Conservation (phyloP, 1,140 invertebrate species). For the Chironomus striatipennis region DNA sequence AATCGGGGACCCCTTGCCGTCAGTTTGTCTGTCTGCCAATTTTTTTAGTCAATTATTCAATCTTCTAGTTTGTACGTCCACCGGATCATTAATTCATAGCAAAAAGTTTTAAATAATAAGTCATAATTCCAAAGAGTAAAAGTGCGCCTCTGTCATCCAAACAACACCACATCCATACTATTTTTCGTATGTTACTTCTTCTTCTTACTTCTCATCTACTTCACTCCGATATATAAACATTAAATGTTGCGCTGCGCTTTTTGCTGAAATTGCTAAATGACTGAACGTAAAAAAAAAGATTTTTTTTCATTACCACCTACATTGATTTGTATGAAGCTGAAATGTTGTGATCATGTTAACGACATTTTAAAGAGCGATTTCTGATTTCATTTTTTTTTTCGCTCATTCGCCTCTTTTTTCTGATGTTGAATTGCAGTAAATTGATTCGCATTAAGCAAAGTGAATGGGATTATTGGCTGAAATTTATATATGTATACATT, state of each 20-base stretch:
- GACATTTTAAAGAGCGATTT: slow-evolving; percentile 17
- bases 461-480: neutral
- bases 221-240: neutral
- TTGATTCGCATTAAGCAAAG: neutral
- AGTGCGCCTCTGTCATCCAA: too few species aligned
- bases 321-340: neutral
- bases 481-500: too few species aligned
- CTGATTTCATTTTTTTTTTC: too few species aligned
- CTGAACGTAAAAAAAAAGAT: neutral
- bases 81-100: neutral
- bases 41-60: too few species aligned
- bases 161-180: too few species aligned
- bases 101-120: too few species aligned
- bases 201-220: neutral
- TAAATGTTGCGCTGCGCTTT: neutral
- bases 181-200: neutral
- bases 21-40: too few species aligned
- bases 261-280: neutral
- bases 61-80: too few species aligned
- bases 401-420: too few species aligned
- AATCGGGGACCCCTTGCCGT: too few species aligned
- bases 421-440: neutral
- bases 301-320: neutral
- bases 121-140: too few species aligned
- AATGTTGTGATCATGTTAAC: slow-evolving; percentile 22